Conservation (phyloP, 2,113 vertebrate genomes). For the Mola mola region DNA sequence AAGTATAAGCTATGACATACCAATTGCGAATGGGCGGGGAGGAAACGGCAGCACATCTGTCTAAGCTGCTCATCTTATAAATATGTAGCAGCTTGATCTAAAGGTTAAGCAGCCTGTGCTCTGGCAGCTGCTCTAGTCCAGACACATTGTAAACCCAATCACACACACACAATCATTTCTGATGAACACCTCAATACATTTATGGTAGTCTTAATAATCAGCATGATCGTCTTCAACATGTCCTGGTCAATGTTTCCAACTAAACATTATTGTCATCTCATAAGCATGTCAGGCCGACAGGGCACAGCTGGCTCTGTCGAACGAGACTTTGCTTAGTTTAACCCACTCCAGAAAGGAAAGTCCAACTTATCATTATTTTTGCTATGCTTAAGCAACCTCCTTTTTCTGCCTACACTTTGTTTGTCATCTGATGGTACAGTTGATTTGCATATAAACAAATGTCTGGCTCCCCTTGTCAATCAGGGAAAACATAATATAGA, state of each 20-base stretch:
- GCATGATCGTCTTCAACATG: not conserved
- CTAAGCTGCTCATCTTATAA: conserved; percentile 39
- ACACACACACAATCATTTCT: no score
- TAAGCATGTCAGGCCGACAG: not conserved
- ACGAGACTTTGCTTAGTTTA: no score
- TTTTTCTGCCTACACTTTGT: no score
- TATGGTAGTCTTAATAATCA: conserved; percentile 1
- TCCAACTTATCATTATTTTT: no score
- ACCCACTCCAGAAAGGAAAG: no score
- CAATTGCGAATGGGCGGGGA: conserved; percentile 16
- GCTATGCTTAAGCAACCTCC: no score
- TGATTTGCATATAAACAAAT: no score
- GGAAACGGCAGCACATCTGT: conserved; percentile 39
- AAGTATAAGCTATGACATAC: conserved; percentile 8
- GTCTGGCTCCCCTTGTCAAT: no score
- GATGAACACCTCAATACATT: no score
- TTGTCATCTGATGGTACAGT: no score
- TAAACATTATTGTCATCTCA: not conserved
- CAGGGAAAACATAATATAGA: no score
- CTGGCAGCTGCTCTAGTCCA: conserved; percentile 56
- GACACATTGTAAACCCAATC: not conserved
- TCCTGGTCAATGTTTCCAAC: not conserved
- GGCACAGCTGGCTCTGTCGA: not conserved
- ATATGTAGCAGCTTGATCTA: conserved; percentile 62
- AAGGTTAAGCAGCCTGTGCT: conserved; percentile 40